Evolutionary conservation across 1,140 invertebrate species (phyloP), one percentile per base, ranked within the genome.

Genomic region (Lepidostoma basale): DNA sequence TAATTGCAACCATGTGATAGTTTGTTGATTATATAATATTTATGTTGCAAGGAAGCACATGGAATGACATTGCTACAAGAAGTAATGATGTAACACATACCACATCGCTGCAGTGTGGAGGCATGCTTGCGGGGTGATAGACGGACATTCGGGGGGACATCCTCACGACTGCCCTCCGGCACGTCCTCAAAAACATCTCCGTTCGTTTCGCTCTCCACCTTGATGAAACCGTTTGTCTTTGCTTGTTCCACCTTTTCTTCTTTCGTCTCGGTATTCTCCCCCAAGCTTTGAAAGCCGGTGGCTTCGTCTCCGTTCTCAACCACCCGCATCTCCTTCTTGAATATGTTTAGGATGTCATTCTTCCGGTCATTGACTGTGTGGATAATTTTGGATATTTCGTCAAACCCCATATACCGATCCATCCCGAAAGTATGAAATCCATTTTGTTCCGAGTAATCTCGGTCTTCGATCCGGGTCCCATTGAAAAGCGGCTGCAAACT

Each of bases 21-120:
- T n/a, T n/a, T n/a, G n/a, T n/a, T n/a, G n/a, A n/a, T n/a, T n/a
- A n/a, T n/a, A n/a, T n/a, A n/a, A n/a, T n/a, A n/a, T n/a, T n/a
- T n/a, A n/a, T n/a, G n/a, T n/a, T n/a, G n/a, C n/a, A n/a, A n/a
- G n/a, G n/a, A n/a, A n/a, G n/a, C n/a, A n/a, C n/a, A n/a, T n/a
- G n/a, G n/a, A n/a, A n/a, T n/a, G n/a, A n/a, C n/a, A n/a, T n/a
- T n/a, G n/a, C n/a, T n/a, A n/a, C n/a, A n/a, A n/a, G n/a, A n/a
- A n/a, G n/a, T n/a, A n/a, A n/a, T n/a, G n/a, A n/a, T n/a, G n/a
- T 25, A 44, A 67, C 64, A 45, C 33, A 70, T 44, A 73, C 71
- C 68, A 54, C 71, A 73, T 64, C 71, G 49, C 47, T 69, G 68
- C 20, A 73, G 18, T 44, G 71, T 73, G 10, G 71, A 73, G 16